Evolutionary conservation across 2,797 vertebrate species (phyloP), one percentile per base, ranked within the genome.

Genomic region (Myotis myotis): DNA sequence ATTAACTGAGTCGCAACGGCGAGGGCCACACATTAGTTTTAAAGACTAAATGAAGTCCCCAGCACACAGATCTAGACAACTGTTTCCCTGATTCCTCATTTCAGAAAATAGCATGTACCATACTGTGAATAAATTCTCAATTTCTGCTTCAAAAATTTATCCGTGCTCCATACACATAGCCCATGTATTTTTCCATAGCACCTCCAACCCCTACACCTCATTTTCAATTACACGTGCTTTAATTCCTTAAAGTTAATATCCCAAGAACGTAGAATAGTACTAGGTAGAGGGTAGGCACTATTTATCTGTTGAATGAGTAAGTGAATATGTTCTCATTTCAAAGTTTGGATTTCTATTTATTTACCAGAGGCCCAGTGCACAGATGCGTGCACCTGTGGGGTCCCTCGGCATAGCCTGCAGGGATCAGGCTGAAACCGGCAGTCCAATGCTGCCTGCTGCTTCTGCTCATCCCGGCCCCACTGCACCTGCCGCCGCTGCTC

Each of bases 61-160:
- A 80, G 44, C 22, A 82, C 66, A 80, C 13, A 91, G 25, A 89
- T 86, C 47, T 86, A 74, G 75, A 81, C 23, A 57, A 25, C 13
- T 94, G 30, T 89, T 92, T 90, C 74, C 44, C 8, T 49, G 51
- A 17, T 93, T 91, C 25, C 30, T 91, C 71, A 71, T 83, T 87
- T 87, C 20, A 80, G 64, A 91, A 76, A 92, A 28, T 16, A 93
- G 60, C 20, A 85, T 25, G 36, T 12, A 55, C 17, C 68, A 44
- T 85, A 53, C 28, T 82, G 38, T 36, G 44, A 86, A 19, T 71
- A 12, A 70, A 78, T 51, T 89, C 25, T 84, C 28, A 72, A 81
- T 64, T 93, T 66, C 49, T 88, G 22, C 13, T 71, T 87, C 19
- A 30, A 85, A 92, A 87, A 12, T 23, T 64, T 28, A 68, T 68